phyloP scores from a whole-genome alignment of 2,113 vertebrate species.

The Grus americana region DNA sequence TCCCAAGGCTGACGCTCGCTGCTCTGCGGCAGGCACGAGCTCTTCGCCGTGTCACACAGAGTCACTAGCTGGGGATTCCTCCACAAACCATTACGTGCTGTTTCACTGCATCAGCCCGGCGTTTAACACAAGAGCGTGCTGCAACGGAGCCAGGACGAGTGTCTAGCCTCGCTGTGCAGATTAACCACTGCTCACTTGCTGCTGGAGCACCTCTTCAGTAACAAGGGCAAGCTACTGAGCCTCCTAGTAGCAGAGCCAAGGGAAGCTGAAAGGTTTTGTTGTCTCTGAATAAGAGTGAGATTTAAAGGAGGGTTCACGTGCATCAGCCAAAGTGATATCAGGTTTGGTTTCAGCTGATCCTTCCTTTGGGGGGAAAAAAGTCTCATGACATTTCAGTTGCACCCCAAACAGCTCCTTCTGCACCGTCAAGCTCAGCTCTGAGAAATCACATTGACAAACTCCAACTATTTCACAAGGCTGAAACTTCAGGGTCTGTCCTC shows the following conservation, averaged over 20 bases:
- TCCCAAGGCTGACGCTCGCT: not conserved
- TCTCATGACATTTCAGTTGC: not conserved
- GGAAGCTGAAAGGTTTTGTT: not conserved
- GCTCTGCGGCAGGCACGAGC: not conserved
- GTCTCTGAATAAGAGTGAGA: not conserved
- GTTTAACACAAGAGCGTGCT: not conserved
- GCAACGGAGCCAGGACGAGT: not conserved
- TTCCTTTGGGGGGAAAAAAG: not conserved
- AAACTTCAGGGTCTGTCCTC: not conserved
- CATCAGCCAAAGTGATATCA: not conserved
- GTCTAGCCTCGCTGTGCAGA: not conserved
- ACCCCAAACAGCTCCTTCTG: not conserved
- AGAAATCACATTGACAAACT: not conserved
- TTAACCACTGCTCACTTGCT: not conserved
- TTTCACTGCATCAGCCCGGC: not conserved
- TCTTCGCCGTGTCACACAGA: not conserved
- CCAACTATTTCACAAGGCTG: not conserved
- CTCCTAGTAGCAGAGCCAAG: not conserved
- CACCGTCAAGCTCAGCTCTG: not conserved
- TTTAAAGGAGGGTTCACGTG: not conserved
- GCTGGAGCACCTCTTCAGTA: not conserved
- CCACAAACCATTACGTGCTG: not conserved
- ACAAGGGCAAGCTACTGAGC: too few species aligned
- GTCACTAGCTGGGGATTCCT: not conserved
- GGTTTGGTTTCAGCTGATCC: not conserved